phyloP scores from a whole-genome alignment of 2,113 vertebrate genomes.

The Cottus gobio region DNA sequence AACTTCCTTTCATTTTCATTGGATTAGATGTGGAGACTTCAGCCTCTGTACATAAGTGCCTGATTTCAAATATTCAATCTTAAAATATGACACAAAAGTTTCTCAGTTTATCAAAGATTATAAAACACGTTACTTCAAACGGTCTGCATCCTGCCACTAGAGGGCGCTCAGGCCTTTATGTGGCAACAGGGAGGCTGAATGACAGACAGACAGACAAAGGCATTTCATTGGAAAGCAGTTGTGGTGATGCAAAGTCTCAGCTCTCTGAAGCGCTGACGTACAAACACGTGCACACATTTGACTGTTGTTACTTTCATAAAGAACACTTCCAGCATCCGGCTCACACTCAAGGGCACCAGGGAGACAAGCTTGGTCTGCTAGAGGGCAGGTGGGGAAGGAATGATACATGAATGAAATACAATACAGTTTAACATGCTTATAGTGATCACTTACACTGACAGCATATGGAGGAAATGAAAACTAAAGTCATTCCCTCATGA shows the following conservation, averaged over 20 bases:
- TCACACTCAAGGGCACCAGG: not conserved
- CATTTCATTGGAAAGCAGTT: not conserved
- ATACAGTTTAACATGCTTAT: too few relatives aligned
- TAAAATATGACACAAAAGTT: not conserved
- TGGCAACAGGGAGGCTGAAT: too few relatives aligned
- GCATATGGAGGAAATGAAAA: too few relatives aligned
- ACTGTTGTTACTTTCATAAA: not conserved
- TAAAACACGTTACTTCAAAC: not conserved
- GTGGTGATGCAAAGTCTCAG: conserved; percentile 11
- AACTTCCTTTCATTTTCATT: not conserved
- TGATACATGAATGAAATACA: too few relatives aligned
- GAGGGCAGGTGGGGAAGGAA: too few relatives aligned
- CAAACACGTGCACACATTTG: not conserved
- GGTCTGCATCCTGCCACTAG: conserved; percentile 16
- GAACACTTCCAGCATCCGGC: not conserved
- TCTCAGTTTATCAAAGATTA: not conserved
- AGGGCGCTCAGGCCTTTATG: not conserved
- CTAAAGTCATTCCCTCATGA: too few relatives aligned
- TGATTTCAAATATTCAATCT: not conserved
- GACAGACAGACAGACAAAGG: not conserved
- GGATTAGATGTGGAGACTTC: not conserved
- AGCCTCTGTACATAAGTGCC: not conserved
- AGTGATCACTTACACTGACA: too few relatives aligned
- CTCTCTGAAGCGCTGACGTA: conserved; percentile 37
- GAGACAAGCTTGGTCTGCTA: too few relatives aligned